Evolutionary conservation across 2,797 vertebrate species (phyloP).

Genomic region (Muraenolepis orangiensis): DNA sequence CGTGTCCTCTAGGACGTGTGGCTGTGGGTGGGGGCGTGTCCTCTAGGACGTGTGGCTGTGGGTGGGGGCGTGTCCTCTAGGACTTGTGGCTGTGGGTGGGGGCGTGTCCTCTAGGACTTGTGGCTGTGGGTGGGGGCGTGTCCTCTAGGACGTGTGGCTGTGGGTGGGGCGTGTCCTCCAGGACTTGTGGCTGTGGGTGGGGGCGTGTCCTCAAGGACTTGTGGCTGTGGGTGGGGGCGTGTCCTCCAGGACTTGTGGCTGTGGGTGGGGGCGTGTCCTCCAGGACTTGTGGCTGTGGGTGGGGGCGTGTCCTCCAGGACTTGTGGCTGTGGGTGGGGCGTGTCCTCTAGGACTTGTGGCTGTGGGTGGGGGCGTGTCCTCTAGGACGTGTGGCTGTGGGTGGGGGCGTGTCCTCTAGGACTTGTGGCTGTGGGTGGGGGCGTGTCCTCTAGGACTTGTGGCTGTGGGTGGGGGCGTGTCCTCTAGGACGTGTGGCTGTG

Average conservation of each 20-base stretch:
- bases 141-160: too few relatives aligned
- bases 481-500: too few relatives aligned
- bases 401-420: conserved; percentile 44
- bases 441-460: conserved; percentile 32
- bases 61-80: conserved; percentile 46
- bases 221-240: too few relatives aligned
- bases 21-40: too few relatives aligned
- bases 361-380: too few relatives aligned
- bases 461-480: conserved; percentile 51
- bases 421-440: too few relatives aligned
- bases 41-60: conserved; percentile 34
- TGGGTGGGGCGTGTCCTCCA: too few relatives aligned
- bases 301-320: conserved; percentile 28
- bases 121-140: conserved; percentile 52
- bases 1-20: conserved; percentile 13
- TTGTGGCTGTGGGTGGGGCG: conserved; percentile 53
- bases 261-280: conserved; percentile 49
- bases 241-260: conserved; percentile 32
- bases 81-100: too few relatives aligned
- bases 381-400: conserved; percentile 36
- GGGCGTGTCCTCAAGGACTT: conserved; percentile 36
- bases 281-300: too few relatives aligned
- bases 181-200: conserved; percentile 41
- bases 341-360: too few relatives aligned
- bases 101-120: conserved; percentile 32